A percentile compares a stretch with the other conserved stretches of the same genome.
Evolutionary conservation across 2,797 vertebrate genomes (phyloP).

Genomic region (Erpetoichthys calabaricus): DNA sequence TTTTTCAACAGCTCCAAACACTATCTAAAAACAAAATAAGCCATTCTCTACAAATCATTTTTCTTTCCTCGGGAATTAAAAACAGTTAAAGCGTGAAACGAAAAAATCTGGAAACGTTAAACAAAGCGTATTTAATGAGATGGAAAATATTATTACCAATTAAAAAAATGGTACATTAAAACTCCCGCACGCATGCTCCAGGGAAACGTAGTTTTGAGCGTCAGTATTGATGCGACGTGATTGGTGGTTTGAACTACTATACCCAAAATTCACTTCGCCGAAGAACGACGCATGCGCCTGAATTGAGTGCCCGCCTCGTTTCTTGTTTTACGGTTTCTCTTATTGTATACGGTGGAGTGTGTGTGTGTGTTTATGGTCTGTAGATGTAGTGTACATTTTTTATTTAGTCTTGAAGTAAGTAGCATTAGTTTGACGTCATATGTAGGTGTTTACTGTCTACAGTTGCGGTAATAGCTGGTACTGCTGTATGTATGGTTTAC

Average conservation of each 20-base stretch:
- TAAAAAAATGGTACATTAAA: too few species aligned
- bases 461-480: conserved; percentile 15
- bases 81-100: too few species aligned
- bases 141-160: too few species aligned
- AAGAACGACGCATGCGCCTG: not conserved
- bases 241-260: not conserved
- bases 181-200: too few species aligned
- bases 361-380: conserved; percentile 23
- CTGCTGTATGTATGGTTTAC: conserved; percentile 11
- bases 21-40: too few species aligned
- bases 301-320: not conserved
- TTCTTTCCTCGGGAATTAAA: too few species aligned
- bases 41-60: too few species aligned
- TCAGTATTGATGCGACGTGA: too few species aligned
- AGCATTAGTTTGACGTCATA: conserved; percentile 5
- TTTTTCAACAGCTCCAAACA: too few species aligned
- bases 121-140: too few species aligned
- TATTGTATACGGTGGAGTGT: not conserved
- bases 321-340: not conserved
- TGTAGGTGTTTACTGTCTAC: conserved; percentile 11
- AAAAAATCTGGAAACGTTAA: too few species aligned
- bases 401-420: conserved; percentile 12
- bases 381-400: conserved; percentile 13
- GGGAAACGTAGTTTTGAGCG: too few species aligned
- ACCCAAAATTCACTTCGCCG: not conserved